These are phyloP conservation scores for Oreohelix idahoensis DNA, from an alignment of 1,140 invertebrate genomes.

Conservation along the genomic window DNA sequence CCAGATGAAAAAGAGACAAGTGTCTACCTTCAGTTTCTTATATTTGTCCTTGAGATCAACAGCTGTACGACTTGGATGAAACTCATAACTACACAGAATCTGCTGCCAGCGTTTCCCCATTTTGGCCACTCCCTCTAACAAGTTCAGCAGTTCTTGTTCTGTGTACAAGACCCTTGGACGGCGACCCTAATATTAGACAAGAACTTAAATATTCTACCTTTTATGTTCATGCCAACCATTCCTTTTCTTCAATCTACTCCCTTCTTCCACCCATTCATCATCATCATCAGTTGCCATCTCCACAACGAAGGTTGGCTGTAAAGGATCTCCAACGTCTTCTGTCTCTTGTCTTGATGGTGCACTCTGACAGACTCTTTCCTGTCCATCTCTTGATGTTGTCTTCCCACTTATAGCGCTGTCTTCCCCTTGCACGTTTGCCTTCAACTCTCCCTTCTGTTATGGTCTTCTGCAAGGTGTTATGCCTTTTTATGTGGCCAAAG, in stretches of 20 bases:
- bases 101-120: constrained; percentile 64
- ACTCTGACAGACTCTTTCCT: no score
- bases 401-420: no score
- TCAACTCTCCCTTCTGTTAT: no score
- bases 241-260: not conserved
- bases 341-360: no score
- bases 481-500: no score
- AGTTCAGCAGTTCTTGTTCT: constrained; percentile 54
- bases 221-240: not conserved
- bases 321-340: no score
- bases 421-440: no score
- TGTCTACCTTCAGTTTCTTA: constrained; percentile 56
- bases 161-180: constrained; percentile 56
- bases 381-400: no score
- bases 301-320: no score
- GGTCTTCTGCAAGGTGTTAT: no score
- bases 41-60: constrained; percentile 67
- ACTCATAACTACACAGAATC: constrained; percentile 59
- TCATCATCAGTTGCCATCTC: not conserved
- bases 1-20: not conserved
- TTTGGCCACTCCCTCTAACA: constrained; percentile 56
- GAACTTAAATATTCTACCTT: not conserved
- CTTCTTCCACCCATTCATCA: not conserved
- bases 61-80: constrained; percentile 61
- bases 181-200: constrained; percentile 30